phyloP scores from a whole-genome alignment of 2,888 invertebrate genomes.

The Coecobrya sp. region DNA sequence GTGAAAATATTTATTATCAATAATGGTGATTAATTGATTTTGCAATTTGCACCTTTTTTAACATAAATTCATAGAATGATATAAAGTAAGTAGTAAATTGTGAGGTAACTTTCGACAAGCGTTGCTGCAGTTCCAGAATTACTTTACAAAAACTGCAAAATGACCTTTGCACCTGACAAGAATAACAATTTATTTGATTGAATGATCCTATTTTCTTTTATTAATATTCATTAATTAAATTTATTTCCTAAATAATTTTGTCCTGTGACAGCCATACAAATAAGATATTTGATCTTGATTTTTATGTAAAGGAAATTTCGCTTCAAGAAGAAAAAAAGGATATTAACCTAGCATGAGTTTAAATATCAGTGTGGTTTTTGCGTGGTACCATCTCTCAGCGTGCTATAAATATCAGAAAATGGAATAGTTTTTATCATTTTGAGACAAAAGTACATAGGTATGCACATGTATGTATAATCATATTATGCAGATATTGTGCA shows the following conservation, averaged over 20 bases:
- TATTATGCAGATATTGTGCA: neutral
- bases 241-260: neutral
- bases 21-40: neutral
- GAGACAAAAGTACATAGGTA: neutral
- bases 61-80: neutral
- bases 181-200: neutral
- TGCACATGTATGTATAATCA: neutral
- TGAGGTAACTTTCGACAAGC: too few relatives aligned
- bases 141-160: too few relatives aligned
- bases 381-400: neutral
- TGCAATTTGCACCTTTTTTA: neutral
- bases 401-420: neutral
- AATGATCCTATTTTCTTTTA: conserved; percentile 60
- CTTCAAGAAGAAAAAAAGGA: neutral
- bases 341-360: neutral
- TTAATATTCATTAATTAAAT: neutral
- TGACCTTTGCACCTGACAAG: too few relatives aligned
- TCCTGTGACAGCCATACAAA: neutral
- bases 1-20: neutral
- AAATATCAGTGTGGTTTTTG: neutral
- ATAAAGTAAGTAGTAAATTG: neutral
- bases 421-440: too few relatives aligned
- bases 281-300: neutral
- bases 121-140: too few relatives aligned
- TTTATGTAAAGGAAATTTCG: neutral